These are phyloP conservation scores for Thamnaconus septentrionalis DNA, from an alignment of 2,113 vertebrate species.

Conservation along the genomic window DNA sequence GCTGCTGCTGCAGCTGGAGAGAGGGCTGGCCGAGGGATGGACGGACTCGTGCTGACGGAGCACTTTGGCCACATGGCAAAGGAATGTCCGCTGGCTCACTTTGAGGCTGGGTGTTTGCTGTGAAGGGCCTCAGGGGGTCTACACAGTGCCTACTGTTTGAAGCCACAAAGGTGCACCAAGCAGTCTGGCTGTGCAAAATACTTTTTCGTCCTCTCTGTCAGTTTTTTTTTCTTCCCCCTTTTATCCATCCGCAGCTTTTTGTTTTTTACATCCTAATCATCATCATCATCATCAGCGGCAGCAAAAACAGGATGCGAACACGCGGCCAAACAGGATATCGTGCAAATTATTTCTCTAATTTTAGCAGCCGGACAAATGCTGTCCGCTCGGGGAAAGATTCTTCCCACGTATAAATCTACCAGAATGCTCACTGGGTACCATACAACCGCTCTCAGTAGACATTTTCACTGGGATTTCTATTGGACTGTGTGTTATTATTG, in stretches of 20 bases:
- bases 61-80: slow-evolving; percentile 53
- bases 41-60: slow-evolving; percentile 56
- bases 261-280: too few species aligned
- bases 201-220: neutral
- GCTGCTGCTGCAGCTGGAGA: slow-evolving; percentile 14
- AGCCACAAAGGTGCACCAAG: neutral
- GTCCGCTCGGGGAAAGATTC: slow-evolving; percentile 16
- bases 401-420: slow-evolving; percentile 22
- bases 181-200: neutral
- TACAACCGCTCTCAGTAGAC: too few species aligned
- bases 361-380: slow-evolving; percentile 25
- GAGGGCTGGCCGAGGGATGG: slow-evolving; percentile 19
- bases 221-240: neutral
- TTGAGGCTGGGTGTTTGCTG: slow-evolving; percentile 46
- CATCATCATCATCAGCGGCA: slow-evolving; percentile 3
- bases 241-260: neutral
- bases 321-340: slow-evolving; percentile 39
- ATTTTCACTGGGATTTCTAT: too few species aligned
- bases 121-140: slow-evolving; percentile 35
- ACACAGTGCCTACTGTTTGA: slow-evolving; percentile 21
- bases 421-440: too few species aligned
- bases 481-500: too few species aligned
- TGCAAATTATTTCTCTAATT: slow-evolving; percentile 50
- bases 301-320: slow-evolving; percentile 54
- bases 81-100: slow-evolving; percentile 61